phyloP scores from a whole-genome alignment of 2,113 vertebrate species.

The Xenopus laevis region DNA sequence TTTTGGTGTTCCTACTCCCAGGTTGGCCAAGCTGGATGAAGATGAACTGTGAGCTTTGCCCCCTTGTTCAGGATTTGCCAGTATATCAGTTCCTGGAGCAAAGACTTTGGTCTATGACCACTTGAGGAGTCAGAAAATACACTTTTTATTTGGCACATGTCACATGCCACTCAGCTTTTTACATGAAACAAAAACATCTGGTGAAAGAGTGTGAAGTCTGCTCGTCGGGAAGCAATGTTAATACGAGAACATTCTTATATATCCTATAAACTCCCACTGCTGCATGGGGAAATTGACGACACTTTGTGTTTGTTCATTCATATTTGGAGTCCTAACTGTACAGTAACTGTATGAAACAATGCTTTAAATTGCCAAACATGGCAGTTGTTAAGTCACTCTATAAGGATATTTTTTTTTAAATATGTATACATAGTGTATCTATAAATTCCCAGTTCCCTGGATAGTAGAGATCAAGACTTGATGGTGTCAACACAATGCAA shows the following conservation, averaged over 20 bases:
- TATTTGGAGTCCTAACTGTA: neutral
- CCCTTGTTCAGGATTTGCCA: neutral
- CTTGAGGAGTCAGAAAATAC: neutral
- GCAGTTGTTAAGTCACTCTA: neutral
- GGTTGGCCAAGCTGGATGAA: slow-evolving; percentile 78
- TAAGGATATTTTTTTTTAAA: too few relatives aligned
- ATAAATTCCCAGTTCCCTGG: too few relatives aligned
- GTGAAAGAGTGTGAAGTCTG: slow-evolving; percentile 1
- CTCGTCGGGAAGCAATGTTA: slow-evolving; percentile 7
- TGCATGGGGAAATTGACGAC: neutral
- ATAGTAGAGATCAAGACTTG: neutral
- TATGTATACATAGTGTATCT: too few relatives aligned
- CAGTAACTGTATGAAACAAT: slow-evolving; percentile 22
- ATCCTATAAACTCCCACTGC: neutral
- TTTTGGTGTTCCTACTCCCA: slow-evolving; percentile 47
- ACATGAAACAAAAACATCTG: slow-evolving; percentile 3
- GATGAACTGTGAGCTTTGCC: slow-evolving; percentile 72
- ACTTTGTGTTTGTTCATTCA: too few relatives aligned
- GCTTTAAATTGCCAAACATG: slow-evolving; percentile 17
- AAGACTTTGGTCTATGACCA: slow-evolving; percentile 6
- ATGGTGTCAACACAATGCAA: neutral
- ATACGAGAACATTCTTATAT: slow-evolving; percentile 10
- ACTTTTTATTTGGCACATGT: neutral
- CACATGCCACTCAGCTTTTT: slow-evolving; percentile 1
- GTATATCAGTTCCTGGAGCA: neutral